A percentile compares a stretch with the other conserved stretches of the same genome.
phyloP scores from a whole-genome alignment of 2,888 invertebrate species.

The Sarcophaga caerulescens region DNA sequence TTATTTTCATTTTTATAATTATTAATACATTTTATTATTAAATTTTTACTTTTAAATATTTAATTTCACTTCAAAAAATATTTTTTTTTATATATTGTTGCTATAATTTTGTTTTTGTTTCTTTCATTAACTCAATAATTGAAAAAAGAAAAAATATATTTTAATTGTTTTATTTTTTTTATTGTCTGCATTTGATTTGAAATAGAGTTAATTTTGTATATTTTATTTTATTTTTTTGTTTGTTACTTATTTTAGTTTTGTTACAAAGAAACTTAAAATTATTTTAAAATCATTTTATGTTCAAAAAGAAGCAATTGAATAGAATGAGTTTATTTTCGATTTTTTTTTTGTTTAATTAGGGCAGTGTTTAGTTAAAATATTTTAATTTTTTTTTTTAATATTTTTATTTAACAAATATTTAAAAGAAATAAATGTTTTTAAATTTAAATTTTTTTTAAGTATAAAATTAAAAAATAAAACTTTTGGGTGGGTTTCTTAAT shows the following conservation, averaged over 20 bases:
- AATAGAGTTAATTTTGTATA: constrained; percentile 66
- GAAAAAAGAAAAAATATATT: background rate
- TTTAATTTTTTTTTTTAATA: constrained; percentile 3
- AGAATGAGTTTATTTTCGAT: constrained; percentile 32
- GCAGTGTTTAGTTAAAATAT: constrained; percentile 61
- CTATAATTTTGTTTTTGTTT: constrained; percentile 34
- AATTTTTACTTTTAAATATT: constrained; percentile 4
- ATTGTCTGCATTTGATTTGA: constrained; percentile 65
- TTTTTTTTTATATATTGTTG: constrained; percentile 39
- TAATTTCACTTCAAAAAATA: constrained; percentile 1
- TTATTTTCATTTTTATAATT: background rate
- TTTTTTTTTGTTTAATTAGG: constrained; percentile 46
- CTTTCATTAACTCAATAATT: constrained; percentile 37
- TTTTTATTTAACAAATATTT: constrained; percentile 13
- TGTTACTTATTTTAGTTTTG: constrained; percentile 11
- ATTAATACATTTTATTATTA: background rate
- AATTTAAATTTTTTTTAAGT: constrained; percentile 53
- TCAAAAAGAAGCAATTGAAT: constrained; percentile 45
- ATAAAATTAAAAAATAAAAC: constrained; percentile 42
- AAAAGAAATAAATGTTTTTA: constrained; percentile 14
- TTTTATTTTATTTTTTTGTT: constrained; percentile 46
- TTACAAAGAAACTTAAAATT: constrained; percentile 41
- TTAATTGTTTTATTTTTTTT: constrained; percentile 46
- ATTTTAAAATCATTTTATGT: constrained; percentile 35
- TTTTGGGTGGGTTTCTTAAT: constrained; percentile 61